Base-by-base conservation (phyloP, 37 sponge, comb jelly and placozoan genomes). In the Agelas oroides region DNA sequence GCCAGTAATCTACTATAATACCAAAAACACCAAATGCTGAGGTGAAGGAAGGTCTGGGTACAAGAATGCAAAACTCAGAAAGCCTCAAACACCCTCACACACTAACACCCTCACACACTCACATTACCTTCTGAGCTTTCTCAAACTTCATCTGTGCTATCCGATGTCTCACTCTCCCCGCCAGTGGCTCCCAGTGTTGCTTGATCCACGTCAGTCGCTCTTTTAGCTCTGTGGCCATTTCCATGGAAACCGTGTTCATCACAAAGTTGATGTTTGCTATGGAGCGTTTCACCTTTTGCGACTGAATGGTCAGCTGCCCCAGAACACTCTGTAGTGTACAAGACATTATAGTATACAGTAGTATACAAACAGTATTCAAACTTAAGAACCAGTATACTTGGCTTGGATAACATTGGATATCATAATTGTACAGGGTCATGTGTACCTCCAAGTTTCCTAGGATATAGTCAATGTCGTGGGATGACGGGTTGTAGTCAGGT, bases 101-200 rank as follows among this genome's bases (percentile, higher is more conserved):
- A n/a, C n/a, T n/a, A n/a, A n/a, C n/a, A n/a, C n/a, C n/a, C n/a
- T n/a, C n/a, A n/a, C n/a, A n/a, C n/a, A n/a, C n/a, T n/a, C n/a
- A n/a, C n/a, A n/a, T n/a, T 23, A 84, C 84, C 65, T 38, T 62
- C 24, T 84, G 75, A 27, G 27, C 35, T 20, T 63, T 84, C 75
- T 84, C 84, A 73, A 84, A 84, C 28, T 27, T 40, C 20, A 84
- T 74, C 55, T 84, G 84, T 30, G 65, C 65, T 25, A 53, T 38
- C 1, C 84, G 34, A 15, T 21, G 46, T 23, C 31, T 59, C 30
- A 82, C 21, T 38, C 71, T 27, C 33, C 2, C 30, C 0, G 17
- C 61, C 38, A 82, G 62, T 17, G 33, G 24, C 17, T 70, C 82
- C 82, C 71, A 71, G 18, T n/a, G 55, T 13, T 33, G n/a, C 73